Percentiles rank a stretch among this genome's conserved stretches.
phyloP scores from a whole-genome alignment of 2,797 vertebrate species.

The Huso huso region DNA sequence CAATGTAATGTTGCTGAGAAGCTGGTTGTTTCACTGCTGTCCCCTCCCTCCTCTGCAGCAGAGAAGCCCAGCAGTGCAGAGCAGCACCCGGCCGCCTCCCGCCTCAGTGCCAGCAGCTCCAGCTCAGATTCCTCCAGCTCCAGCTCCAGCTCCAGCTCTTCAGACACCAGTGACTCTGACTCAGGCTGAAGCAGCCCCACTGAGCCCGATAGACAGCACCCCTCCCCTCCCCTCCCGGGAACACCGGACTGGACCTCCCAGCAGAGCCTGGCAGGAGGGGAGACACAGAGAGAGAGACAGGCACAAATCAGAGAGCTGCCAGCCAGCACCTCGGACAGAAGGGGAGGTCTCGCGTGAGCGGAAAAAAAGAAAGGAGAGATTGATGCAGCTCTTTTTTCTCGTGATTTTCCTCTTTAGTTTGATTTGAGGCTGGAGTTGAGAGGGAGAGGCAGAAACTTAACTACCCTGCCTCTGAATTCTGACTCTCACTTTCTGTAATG shows the following conservation, averaged over 20 bases:
- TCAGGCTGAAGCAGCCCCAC: constrained; percentile 49
- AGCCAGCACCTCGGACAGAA: background rate
- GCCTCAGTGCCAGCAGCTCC: constrained; percentile 84
- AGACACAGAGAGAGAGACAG: constrained; percentile 27
- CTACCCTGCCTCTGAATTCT: constrained; percentile 9
- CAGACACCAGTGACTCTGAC: constrained; percentile 88
- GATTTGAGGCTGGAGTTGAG: too few relatives aligned
- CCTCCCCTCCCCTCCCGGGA: background rate
- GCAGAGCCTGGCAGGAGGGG: background rate
- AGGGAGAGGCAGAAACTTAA: constrained; percentile 23
- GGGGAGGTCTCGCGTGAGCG: background rate
- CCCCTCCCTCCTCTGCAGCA: constrained; percentile 37
- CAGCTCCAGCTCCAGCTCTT: constrained; percentile 75
- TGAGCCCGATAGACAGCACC: background rate
- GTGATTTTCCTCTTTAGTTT: constrained; percentile 7
- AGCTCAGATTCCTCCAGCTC: constrained; percentile 81
- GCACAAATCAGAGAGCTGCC: too few relatives aligned
- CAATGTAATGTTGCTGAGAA: background rate
- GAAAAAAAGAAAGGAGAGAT: constrained; percentile 6
- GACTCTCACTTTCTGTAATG: too few relatives aligned
- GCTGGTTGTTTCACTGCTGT: background rate
- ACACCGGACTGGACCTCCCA: background rate
- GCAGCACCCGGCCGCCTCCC: constrained; percentile 59
- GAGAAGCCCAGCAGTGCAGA: constrained; percentile 67
- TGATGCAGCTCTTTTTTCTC: background rate